These are phyloP conservation scores for Ammospiza nelsoni DNA, from an alignment of 2,113 vertebrate genomes.

Conservation along the genomic window DNA sequence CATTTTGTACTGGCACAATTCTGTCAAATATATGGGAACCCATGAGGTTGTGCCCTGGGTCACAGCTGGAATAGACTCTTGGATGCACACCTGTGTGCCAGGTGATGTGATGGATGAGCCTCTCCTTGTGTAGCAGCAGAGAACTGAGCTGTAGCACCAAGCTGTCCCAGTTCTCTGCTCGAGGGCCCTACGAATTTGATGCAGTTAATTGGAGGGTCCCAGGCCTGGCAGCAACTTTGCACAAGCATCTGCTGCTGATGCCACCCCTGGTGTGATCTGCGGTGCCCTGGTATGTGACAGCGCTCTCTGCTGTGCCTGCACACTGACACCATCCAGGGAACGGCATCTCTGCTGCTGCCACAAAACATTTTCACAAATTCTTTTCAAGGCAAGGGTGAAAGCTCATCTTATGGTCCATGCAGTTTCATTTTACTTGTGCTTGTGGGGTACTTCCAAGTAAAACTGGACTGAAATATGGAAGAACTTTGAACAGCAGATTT, in stretches of 20 bases:
- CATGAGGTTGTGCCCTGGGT: not conserved
- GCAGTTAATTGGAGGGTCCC: not conserved
- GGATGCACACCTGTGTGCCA: not conserved
- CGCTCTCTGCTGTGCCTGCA: not conserved
- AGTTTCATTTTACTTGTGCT: not conserved
- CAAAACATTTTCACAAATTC: not conserved
- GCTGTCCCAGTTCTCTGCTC: not conserved
- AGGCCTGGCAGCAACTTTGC: not conserved
- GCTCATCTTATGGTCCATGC: fast-evolving
- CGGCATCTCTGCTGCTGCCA: not conserved
- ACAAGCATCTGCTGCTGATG: not conserved
- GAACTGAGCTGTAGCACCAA: not conserved
- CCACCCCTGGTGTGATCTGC: not conserved
- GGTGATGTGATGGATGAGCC: not conserved
- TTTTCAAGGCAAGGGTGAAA: not conserved
- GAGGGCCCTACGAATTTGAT: not conserved
- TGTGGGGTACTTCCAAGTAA: not conserved
- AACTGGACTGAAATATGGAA: not conserved
- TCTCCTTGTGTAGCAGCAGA: not conserved
- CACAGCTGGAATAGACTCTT: not conserved
- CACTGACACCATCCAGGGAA: fast-evolving
- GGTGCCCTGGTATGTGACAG: fast-evolving
- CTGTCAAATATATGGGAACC: not conserved
- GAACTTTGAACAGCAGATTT: not conserved
- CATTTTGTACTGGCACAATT: not conserved